A percentile compares a stretch with the other conserved stretches of the same genome.
Evolutionary conservation across 2,113 vertebrate species (phyloP).

Genomic region (Scopus umbretta): DNA sequence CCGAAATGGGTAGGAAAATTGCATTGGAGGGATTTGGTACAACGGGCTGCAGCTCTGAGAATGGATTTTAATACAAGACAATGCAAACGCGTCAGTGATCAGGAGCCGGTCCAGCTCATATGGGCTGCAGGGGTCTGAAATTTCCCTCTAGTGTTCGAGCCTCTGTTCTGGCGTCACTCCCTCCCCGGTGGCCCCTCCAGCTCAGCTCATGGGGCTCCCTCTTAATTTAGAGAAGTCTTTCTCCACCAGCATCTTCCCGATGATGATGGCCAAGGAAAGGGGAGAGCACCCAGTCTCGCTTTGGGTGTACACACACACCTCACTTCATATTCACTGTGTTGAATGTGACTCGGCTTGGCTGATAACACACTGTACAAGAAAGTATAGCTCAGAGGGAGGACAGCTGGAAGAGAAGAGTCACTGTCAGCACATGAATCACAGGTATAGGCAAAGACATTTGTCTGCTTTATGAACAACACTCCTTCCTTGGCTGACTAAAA

Average conservation of each 20-base stretch:
- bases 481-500: background rate
- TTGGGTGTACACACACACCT: background rate
- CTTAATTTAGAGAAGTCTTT: background rate
- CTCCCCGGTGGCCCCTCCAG: background rate
- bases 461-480: background rate
- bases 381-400: background rate
- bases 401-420: background rate
- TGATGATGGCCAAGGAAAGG: background rate
- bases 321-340: background rate
- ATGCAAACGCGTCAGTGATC: background rate
- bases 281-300: background rate
- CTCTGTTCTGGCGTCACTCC: background rate
- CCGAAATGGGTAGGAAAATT: background rate
- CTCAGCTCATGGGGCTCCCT: background rate
- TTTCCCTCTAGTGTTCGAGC: background rate
- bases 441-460: background rate
- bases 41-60: background rate
- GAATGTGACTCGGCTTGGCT: background rate
- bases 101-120: background rate
- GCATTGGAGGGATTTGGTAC: background rate
- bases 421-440: background rate
- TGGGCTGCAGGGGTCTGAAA: background rate
- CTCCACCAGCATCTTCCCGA: background rate
- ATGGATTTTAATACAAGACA: background rate
- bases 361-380: background rate